phyloP scores from a whole-genome alignment of 1,140 invertebrate species.

The Triops longicaudatus region DNA sequence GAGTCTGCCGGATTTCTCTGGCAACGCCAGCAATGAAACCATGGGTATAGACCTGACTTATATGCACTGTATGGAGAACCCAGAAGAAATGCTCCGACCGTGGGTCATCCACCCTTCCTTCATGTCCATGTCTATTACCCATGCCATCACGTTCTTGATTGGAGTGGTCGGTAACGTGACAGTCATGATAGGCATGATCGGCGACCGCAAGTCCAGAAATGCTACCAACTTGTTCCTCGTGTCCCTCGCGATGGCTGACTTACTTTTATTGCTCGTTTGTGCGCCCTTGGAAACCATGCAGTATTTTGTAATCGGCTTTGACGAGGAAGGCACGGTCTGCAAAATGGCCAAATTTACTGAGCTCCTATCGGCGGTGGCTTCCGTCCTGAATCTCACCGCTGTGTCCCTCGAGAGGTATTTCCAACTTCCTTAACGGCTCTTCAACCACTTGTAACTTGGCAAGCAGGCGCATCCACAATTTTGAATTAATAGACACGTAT shows the following conservation, averaged over 20 bases:
- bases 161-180: conserved; percentile 36
- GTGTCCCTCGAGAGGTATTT: conserved; percentile 42
- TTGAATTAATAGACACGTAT: not conserved
- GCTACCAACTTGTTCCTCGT: conserved; percentile 37
- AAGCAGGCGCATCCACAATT: not conserved
- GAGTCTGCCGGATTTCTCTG: too few relatives aligned
- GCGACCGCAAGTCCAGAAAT: conserved; percentile 34
- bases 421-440: not conserved
- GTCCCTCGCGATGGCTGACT: conserved; percentile 40
- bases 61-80: conserved; percentile 33
- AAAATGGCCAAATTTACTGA: conserved; percentile 40
- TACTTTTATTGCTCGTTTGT: conserved; percentile 41
- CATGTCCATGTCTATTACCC: conserved; percentile 38
- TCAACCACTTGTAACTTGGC: not conserved
- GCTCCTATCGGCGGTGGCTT: conserved; percentile 39
- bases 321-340: conserved; percentile 38
- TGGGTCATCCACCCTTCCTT: conserved; percentile 37
- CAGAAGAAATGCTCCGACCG: conserved; percentile 40
- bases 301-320: conserved; percentile 40
- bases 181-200: conserved; percentile 35
- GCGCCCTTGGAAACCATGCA: conserved; percentile 40
- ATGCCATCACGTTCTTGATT: conserved; percentile 39
- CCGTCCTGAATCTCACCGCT: conserved; percentile 41
- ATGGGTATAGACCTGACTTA: not conserved
- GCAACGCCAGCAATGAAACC: not conserved